phyloP scores from a whole-genome alignment of 2,113 vertebrate genomes.

The Myotis brandtii region DNA sequence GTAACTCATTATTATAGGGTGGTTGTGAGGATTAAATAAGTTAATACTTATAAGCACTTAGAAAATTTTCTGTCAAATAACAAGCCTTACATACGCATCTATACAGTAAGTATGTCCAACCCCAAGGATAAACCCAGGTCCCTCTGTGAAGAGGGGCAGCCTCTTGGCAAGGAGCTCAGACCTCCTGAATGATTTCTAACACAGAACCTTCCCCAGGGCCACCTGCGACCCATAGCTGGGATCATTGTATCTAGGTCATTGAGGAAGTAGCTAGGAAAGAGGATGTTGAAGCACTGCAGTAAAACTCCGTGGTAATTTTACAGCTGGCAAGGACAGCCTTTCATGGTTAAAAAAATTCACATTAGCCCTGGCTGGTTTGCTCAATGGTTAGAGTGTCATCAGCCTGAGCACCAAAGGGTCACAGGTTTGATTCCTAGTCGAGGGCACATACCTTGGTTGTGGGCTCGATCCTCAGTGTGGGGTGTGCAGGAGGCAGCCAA shows the following conservation, averaged over 20 bases:
- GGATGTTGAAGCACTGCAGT: neutral
- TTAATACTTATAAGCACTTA: neutral
- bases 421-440: no score
- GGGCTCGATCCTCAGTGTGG: no score
- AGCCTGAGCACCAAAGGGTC: no score
- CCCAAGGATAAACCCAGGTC: neutral
- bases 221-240: neutral
- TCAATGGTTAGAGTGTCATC: no score
- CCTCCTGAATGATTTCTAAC: constrained; percentile 18
- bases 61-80: neutral
- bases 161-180: neutral
- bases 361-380: no score
- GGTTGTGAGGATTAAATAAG: neutral
- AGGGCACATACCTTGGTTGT: no score
- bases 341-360: neutral
- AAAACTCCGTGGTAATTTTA: neutral
- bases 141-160: neutral
- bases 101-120: neutral
- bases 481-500: no score
- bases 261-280: neutral
- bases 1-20: neutral
- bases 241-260: constrained; percentile 19
- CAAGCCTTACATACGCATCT: neutral
- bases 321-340: neutral
- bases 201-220: neutral